A percentile compares a stretch with the other conserved stretches of the same genome.
Evolutionary conservation across 2,113 vertebrate genomes (phyloP).

Genomic region (Thymallus thymallus): DNA sequence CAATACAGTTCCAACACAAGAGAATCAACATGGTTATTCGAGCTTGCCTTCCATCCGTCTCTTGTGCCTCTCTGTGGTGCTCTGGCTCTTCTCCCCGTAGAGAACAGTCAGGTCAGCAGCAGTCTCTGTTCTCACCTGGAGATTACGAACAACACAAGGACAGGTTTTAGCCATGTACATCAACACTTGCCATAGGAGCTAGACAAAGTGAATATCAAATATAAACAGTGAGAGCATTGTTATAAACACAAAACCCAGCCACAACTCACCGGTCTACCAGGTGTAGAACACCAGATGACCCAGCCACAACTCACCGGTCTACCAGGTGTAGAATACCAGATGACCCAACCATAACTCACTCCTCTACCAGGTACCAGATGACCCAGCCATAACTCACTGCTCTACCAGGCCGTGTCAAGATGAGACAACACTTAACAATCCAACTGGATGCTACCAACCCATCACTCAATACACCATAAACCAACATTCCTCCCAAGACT

Average conservation of each 20-base stretch:
- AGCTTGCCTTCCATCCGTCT: conserved; percentile 72
- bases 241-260: background rate
- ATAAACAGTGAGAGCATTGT: too few species aligned
- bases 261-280: background rate
- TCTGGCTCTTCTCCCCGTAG: conserved; percentile 66
- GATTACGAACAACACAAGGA: background rate
- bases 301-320: too few species aligned
- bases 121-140: conserved; percentile 77
- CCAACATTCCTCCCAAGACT: background rate
- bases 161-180: background rate
- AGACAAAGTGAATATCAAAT: too few species aligned
- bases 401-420: background rate
- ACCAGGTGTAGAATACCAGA: background rate
- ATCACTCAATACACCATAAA: conserved; percentile 9
- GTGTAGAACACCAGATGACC: background rate
- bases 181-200: background rate
- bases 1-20: too few species aligned
- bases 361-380: too few species aligned
- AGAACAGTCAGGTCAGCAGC: conserved; percentile 67
- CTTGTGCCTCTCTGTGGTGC: conserved; percentile 61
- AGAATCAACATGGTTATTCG: background rate
- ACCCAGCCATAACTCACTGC: too few species aligned
- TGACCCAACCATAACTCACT: too few species aligned
- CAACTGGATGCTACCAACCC: background rate
- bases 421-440: background rate